Evolutionary conservation across 2,888 invertebrate species (phyloP).

Genomic region (Aspidiotus rigidus): DNA sequence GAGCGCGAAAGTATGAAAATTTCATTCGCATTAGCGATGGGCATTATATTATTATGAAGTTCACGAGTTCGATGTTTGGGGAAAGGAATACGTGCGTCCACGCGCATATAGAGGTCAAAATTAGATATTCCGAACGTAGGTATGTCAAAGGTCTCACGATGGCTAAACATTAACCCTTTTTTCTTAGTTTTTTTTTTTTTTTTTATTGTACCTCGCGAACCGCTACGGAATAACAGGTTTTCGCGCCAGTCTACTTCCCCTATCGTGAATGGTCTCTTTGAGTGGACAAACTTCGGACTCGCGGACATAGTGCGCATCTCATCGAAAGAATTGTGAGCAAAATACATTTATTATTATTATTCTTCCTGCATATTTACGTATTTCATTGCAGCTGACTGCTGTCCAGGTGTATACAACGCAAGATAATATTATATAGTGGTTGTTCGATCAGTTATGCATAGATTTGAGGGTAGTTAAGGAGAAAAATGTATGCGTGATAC

Average conservation of each 20-base stretch:
- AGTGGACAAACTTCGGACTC: not conserved
- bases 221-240: not conserved
- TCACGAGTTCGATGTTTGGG: too few relatives aligned
- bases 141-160: too few relatives aligned
- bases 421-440: not conserved
- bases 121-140: too few relatives aligned
- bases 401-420: not conserved
- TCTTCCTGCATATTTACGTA: not conserved
- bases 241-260: not conserved
- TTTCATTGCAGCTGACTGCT: not conserved
- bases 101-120: too few relatives aligned
- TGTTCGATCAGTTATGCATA: not conserved
- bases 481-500: too few relatives aligned
- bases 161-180: not conserved
- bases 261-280: not conserved
- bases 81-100: too few relatives aligned
- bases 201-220: not conserved
- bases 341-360: too few relatives aligned
- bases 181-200: not conserved
- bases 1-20: conserved; percentile 9
- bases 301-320: not conserved
- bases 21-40: not conserved
- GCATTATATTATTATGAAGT: too few relatives aligned
- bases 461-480: too few relatives aligned
- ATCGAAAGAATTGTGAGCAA: too few relatives aligned